These are phyloP conservation scores for Upupa epops DNA, from an alignment of 2,113 vertebrate genomes.

Conservation along the genomic window DNA sequence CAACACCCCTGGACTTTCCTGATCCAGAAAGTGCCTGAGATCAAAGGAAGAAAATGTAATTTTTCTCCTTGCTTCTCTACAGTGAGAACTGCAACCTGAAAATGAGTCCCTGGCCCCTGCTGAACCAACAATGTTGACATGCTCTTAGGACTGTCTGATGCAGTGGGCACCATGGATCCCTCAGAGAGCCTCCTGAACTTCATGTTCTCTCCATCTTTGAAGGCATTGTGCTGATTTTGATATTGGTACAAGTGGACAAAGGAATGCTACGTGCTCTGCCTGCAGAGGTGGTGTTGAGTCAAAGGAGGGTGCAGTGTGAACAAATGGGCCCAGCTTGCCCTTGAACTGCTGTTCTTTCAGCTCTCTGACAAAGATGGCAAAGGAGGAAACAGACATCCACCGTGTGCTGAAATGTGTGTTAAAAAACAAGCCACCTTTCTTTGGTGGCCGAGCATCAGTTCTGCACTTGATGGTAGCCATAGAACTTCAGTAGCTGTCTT, in stretches of 20 bases:
- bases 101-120: neutral
- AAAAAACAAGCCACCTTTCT: neutral
- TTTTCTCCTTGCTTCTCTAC: neutral
- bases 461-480: neutral
- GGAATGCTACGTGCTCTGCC: neutral
- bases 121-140: neutral
- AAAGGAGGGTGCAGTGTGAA: neutral
- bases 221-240: neutral
- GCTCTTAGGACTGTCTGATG: neutral
- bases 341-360: neutral
- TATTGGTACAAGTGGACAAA: neutral
- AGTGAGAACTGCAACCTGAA: neutral
- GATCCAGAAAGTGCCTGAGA: neutral
- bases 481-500: neutral
- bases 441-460: neutral
- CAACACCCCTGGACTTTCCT: neutral
- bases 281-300: neutral
- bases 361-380: neutral
- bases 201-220: neutral
- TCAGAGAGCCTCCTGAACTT: neutral
- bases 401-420: rapidly evolving
- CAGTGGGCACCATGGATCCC: neutral
- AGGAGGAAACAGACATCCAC: neutral
- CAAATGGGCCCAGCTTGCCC: neutral
- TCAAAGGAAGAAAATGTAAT: neutral